phyloP scores from a whole-genome alignment of 2,797 vertebrate genomes.

The Trematomus bernacchii region DNA sequence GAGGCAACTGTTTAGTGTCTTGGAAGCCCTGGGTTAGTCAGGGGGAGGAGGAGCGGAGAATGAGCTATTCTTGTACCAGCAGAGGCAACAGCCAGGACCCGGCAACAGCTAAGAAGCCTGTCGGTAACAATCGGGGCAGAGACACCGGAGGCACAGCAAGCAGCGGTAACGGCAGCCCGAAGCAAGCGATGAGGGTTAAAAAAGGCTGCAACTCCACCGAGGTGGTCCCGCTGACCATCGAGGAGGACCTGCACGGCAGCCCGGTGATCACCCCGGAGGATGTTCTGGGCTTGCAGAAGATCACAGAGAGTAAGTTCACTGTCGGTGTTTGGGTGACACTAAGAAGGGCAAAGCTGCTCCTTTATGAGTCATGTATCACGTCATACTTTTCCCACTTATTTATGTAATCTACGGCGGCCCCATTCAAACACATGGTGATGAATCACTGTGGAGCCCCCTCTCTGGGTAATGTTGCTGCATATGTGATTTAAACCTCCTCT shows the following conservation, averaged over 20 bases:
- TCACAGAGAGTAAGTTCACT: conserved; percentile 93
- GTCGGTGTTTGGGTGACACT: neutral
- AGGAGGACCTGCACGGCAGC: conserved; percentile 88
- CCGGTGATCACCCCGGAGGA: conserved; percentile 90
- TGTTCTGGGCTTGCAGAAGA: conserved; percentile 94
- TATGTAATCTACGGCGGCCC: conserved; percentile 53
- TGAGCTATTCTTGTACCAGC: conserved; percentile 90
- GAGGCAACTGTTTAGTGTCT: conserved; percentile 78
- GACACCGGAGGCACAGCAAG: conserved; percentile 65
- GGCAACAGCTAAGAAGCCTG: conserved; percentile 80
- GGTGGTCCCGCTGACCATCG: conserved; percentile 85
- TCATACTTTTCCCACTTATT: conserved; percentile 52
- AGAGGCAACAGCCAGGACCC: conserved; percentile 86
- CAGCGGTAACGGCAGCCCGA: conserved; percentile 66
- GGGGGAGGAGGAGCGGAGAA: conserved; percentile 82
- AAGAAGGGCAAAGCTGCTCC: conserved; percentile 34
- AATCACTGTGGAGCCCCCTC: neutral
- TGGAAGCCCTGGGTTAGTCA: conserved; percentile 70
- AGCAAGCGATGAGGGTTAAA: conserved; percentile 92
- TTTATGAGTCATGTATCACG: conserved; percentile 58
- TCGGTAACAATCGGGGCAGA: conserved; percentile 80
- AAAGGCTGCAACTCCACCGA: conserved; percentile 87
- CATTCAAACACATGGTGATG: conserved; percentile 11
- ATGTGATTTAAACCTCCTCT: neutral
- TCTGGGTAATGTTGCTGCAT: conserved; percentile 11